Percentiles rank a stretch among this genome's conserved stretches.
phyloP scores from a whole-genome alignment of 2,888 invertebrate species.

The Oscheius onirici region DNA sequence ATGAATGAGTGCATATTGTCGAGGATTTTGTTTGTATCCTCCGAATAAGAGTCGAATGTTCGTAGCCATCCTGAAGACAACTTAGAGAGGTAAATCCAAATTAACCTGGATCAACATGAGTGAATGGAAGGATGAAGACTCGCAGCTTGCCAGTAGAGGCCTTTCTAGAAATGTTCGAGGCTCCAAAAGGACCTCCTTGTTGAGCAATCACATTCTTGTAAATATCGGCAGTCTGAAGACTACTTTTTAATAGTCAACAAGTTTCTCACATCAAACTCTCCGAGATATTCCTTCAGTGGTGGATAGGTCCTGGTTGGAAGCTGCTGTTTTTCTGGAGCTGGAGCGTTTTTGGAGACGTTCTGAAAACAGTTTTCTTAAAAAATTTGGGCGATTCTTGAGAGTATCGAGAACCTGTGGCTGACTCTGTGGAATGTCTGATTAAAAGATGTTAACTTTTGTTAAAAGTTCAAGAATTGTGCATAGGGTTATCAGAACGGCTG shows the following conservation, averaged over 20 bases:
- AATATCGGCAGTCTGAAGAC: slow-evolving; percentile 47
- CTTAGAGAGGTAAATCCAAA: background rate
- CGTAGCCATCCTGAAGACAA: slow-evolving; percentile 84
- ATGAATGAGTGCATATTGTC: slow-evolving; percentile 91
- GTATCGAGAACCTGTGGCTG: no score
- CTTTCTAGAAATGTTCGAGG: background rate
- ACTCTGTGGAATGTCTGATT: no score
- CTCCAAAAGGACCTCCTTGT: background rate
- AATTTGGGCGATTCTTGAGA: no score
- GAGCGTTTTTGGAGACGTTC: no score
- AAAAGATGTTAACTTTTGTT: no score
- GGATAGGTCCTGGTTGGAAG: background rate
- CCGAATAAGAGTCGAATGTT: slow-evolving; percentile 93
- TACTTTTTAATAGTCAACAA: background rate
- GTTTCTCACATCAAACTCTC: slow-evolving; percentile 26
- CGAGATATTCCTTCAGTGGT: background rate
- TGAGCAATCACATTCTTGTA: slow-evolving; percentile 38
- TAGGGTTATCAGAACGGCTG: no score
- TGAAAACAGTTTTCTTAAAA: no score
- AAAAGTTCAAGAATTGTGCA: no score
- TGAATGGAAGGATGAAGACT: slow-evolving; percentile 60
- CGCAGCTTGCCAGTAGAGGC: slow-evolving; percentile 40
- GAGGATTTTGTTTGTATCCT: slow-evolving; percentile 85
- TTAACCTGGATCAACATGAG: slow-evolving; percentile 63
- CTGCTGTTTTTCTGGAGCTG: background rate